Evolutionary conservation across 2,888 invertebrate genomes (phyloP).

Genomic region (Abscondita cerata): DNA sequence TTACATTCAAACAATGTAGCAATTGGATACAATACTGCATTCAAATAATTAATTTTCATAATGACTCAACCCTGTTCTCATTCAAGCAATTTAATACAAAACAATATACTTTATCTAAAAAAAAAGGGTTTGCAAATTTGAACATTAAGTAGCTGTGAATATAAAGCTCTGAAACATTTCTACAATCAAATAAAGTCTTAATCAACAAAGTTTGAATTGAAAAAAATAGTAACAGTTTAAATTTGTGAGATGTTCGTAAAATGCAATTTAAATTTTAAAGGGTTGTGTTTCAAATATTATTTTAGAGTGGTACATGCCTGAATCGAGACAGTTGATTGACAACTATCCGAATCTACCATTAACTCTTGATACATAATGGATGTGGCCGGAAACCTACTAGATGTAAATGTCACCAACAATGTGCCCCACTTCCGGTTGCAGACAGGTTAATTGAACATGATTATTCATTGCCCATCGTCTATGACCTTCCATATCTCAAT

Average conservation of each 20-base stretch:
- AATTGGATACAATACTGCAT: constrained; percentile 1
- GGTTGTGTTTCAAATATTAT: constrained; percentile 24
- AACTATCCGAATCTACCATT: constrained; percentile 55
- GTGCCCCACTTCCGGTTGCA: constrained; percentile 39
- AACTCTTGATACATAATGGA: constrained; percentile 54
- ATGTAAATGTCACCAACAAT: constrained; percentile 49
- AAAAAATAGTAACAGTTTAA: background rate
- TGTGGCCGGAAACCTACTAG: constrained; percentile 46
- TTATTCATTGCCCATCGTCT: constrained; percentile 43
- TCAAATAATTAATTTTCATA: constrained; percentile 14
- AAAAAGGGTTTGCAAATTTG: no score
- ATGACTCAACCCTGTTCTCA: background rate
- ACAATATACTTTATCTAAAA: no score
- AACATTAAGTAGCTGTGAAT: no score
- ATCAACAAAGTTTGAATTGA: background rate
- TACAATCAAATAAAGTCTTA: no score
- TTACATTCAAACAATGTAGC: constrained; percentile 24
- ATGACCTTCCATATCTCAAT: constrained; percentile 30
- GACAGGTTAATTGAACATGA: constrained; percentile 48
- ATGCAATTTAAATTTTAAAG: constrained; percentile 23
- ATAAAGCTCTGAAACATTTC: no score
- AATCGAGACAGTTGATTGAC: constrained; percentile 52
- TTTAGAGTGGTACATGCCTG: constrained; percentile 17
- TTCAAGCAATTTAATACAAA: background rate
- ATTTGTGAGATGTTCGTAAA: background rate